These are phyloP conservation scores for Collichthys lucidus DNA, from an alignment of 2,113 vertebrate species.

Conservation along the genomic window DNA sequence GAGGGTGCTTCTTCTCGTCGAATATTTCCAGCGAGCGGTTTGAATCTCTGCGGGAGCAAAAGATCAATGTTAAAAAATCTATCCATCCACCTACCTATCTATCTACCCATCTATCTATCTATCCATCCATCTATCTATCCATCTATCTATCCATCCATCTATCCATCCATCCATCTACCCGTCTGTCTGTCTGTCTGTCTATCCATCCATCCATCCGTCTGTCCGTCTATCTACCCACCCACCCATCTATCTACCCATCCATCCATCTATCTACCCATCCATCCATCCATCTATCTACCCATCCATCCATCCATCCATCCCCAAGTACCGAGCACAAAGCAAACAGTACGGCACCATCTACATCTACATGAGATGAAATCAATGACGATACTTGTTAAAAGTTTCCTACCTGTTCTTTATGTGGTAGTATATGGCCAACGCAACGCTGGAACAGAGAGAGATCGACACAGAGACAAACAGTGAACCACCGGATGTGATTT, in stretches of 20 bases:
- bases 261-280: background rate
- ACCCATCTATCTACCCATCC: background rate
- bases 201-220: too few species aligned
- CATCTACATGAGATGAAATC: background rate
- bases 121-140: too few species aligned
- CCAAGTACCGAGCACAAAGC: background rate
- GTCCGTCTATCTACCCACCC: background rate
- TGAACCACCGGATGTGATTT: background rate
- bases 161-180: too few species aligned
- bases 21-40: constrained; percentile 93
- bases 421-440: constrained; percentile 96
- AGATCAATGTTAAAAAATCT: background rate
- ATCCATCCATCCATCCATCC: background rate
- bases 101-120: too few species aligned
- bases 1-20: constrained; percentile 98
- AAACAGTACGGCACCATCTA: background rate
- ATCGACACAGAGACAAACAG: constrained; percentile 11
- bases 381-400: background rate
- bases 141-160: too few species aligned
- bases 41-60: constrained; percentile 71
- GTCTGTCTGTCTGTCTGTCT: too few species aligned
- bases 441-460: constrained; percentile 88
- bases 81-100: too few species aligned
- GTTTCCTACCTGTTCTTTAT: constrained; percentile 98
- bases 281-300: background rate